Evolutionary conservation across 1,140 invertebrate species (phyloP), one percentile per base, ranked within the genome.

Genomic region (Ceratina japonica): DNA sequence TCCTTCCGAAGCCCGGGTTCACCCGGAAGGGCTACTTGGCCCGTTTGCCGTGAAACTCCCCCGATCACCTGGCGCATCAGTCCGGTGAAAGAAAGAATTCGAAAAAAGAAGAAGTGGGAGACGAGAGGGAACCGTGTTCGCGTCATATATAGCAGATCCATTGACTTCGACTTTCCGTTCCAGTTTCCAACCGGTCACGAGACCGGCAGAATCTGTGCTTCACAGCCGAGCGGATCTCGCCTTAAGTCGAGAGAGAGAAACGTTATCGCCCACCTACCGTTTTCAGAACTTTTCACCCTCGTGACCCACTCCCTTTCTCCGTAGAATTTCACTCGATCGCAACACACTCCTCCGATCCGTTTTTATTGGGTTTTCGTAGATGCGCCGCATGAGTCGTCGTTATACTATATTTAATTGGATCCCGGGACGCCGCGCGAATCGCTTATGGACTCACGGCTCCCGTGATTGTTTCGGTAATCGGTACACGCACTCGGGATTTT

Each of bases 1-100:
- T 79, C 56, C 16, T 70, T 27, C 18, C 20, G 54, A 63, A 24
- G 18, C 62, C 51, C 15, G 24, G 51, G 12, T 24, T 18, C 52
- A 51, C 12, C 16, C 27, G n/a, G 18, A 81, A 37, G 15, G 22
- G 13, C 68, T 61, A 72, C 83, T 85, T 62, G 69, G 49, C 49
- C 66, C 54, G 74, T 61, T 84, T 77, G 54, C 59, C 37, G n/a
- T 20, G 31, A 7, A 56, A n/a, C 15, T 24, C 12, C 51, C n/a
- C 7, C 64, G n/a, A 51, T 18, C 24, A 49, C 12, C 15, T 44
- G 24, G n/a, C 20, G 49, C n/a, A 15, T 58, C 27, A 10, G 37
- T 44, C 37, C 37, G 10, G 37, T 7, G 5, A 10, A 8, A 7
- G 16, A 27, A 8, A 49, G 62, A 64, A 54, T 44, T 49, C 13